Percentiles rank a stretch among this genome's conserved stretches.
Conservation (phyloP, 1,140 invertebrate species). For the Sarcophaga peregrina region DNA sequence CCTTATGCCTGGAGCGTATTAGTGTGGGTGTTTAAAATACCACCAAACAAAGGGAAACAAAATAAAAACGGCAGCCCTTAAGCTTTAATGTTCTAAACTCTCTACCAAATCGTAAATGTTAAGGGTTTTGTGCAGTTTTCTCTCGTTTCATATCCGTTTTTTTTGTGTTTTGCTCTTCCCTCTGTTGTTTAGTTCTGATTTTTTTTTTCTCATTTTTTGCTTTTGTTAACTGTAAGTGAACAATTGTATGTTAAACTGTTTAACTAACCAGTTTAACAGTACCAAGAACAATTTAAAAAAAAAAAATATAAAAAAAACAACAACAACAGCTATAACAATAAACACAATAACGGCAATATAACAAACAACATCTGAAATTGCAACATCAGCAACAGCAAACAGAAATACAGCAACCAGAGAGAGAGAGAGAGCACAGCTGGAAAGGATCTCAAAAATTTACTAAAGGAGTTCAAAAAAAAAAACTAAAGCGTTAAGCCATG, state of each 20-base stretch:
- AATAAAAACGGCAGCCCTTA: conserved; percentile 1
- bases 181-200: neutral
- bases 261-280: conserved; percentile 31
- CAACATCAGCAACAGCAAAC: neutral
- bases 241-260: conserved; percentile 35
- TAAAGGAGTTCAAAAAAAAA: neutral
- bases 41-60: neutral
- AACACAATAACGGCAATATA: neutral
- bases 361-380: neutral
- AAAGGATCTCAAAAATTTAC: conserved; percentile 5
- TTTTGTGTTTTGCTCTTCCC: neutral
- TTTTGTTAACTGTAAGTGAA: conserved; percentile 37
- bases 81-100: conserved; percentile 33
- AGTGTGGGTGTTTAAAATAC: conserved; percentile 7
- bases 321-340: neutral
- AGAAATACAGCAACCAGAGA: too few species aligned
- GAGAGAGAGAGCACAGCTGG: too few species aligned
- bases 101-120: conserved; percentile 7
- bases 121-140: neutral
- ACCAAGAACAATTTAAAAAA: neutral
- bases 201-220: neutral
- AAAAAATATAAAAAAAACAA: neutral
- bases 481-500: neutral
- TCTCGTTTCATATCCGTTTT: neutral
- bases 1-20: neutral